Percentiles rank a stretch among this genome's conserved stretches.
phyloP scores from a whole-genome alignment of 2,113 vertebrate species.

The Amblyopsis rosae region DNA sequence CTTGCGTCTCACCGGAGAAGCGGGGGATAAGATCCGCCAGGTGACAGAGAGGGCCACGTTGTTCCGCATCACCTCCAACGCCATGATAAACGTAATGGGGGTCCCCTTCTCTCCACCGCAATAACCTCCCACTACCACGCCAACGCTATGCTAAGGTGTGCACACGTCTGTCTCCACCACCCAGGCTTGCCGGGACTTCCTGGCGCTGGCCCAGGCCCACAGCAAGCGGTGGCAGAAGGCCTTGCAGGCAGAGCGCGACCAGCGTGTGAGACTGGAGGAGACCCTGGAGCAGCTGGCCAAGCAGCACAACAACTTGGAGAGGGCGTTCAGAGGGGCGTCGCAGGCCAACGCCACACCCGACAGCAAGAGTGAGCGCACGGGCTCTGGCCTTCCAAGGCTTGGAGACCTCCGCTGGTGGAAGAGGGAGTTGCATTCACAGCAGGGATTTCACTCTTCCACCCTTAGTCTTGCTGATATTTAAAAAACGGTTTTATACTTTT shows the following conservation, averaged over 20 bases:
- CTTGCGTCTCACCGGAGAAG: constrained; percentile 87
- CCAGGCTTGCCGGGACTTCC: constrained; percentile 91
- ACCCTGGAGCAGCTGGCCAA: constrained; percentile 94
- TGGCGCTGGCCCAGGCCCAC: constrained; percentile 88
- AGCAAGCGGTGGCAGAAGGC: constrained; percentile 96
- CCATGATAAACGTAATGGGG: constrained; percentile 95
- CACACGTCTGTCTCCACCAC: neutral
- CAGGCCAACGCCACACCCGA: constrained; percentile 69
- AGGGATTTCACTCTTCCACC: too few relatives aligned
- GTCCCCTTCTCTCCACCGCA: neutral
- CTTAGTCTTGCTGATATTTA: too few relatives aligned
- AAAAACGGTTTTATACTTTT: too few relatives aligned
- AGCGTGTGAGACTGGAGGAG: constrained; percentile 92
- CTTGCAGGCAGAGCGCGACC: constrained; percentile 90
- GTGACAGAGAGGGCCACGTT: constrained; percentile 93
- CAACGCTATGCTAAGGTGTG: neutral
- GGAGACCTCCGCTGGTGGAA: too few relatives aligned
- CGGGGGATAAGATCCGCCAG: constrained; percentile 92
- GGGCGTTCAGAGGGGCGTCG: constrained; percentile 87
- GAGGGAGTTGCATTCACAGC: too few relatives aligned
- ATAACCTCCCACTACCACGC: neutral
- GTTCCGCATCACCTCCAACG: constrained; percentile 96
- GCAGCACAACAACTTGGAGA: constrained; percentile 94
- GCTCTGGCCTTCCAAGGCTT: neutral
- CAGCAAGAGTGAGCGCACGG: constrained; percentile 77